Base-by-base conservation (phyloP, 2,113 vertebrate species). In the Erpornis zantholeuca region DNA sequence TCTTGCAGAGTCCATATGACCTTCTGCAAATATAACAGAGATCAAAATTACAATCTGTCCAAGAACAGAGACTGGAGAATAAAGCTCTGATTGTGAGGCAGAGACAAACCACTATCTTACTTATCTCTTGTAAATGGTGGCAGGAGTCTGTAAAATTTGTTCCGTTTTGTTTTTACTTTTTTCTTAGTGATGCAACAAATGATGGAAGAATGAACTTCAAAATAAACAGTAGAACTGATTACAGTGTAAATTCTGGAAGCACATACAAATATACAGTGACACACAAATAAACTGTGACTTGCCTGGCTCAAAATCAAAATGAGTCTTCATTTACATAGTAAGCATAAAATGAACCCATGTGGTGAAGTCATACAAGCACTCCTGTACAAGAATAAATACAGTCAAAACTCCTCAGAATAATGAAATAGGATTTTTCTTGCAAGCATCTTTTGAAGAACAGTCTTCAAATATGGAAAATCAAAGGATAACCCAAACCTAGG, bases 191-290 rank as follows among this genome's bases (percentile, higher is more conserved):
- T 8, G 4, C 12, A 83, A 53, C 4, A 68, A 79, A 84, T 45
- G 22, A 94, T 86, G 28, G n/a, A 72, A 86, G 47, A 91, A 91
- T 63, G 16, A 91, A 59, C 63, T 91, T 91, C 35, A 83, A 92
- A 95, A 93, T 85, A 96, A 91, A 94, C 47, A 94, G 29, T 40
- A 47, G 66, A 50, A 56, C 29, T 42, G 49, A 85, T 49, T 91
- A 82, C 81, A 92, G 11, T 75, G 65, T 75, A 59, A 89, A 85
- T 94, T 96, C 63, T 94, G 78, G 66, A 92, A 94, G 42, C 57
- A 65, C 27, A 82, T 14, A 59, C 0, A 44, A 85, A 82, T 95
- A 69, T 45, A 70, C 36, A 21, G 54, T 90, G 94, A 65, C 27
- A 80, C 35, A 87, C 53, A 92, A 92, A 92, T 88, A 95, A 92